Evolutionary conservation across 2,113 vertebrate genomes (phyloP).

Genomic region (Phaetusa simplex): DNA sequence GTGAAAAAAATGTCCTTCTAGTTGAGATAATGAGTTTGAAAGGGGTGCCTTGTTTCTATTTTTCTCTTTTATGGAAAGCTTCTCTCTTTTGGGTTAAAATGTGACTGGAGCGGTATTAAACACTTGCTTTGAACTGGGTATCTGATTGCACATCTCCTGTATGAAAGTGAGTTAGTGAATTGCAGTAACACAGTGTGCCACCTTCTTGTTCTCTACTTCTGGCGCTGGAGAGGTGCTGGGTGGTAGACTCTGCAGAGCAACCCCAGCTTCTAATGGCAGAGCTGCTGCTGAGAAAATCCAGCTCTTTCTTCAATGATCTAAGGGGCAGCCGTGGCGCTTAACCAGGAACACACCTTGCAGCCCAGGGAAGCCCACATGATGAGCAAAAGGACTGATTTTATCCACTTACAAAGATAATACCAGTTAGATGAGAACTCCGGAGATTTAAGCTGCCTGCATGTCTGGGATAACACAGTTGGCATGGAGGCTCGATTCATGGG

Average conservation of each 20-base stretch:
- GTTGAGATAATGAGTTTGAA: background rate
- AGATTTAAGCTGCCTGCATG: background rate
- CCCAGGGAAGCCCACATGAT: background rate
- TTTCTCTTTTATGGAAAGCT: background rate
- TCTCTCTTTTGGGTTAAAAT: background rate
- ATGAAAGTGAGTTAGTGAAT: background rate
- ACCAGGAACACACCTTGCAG: background rate
- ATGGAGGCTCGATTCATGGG: accelerated
- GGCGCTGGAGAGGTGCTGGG: background rate
- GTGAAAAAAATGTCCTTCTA: background rate
- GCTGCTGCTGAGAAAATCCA: background rate
- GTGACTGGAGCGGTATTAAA: background rate
- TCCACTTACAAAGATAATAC: background rate
- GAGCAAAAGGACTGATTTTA: background rate
- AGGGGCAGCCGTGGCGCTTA: accelerated
- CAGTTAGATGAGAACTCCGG: background rate
- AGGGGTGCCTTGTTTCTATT: accelerated
- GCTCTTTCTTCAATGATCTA: accelerated
- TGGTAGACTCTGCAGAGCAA: background rate
- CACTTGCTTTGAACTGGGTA: background rate
- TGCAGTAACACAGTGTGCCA: background rate
- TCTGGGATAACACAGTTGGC: accelerated
- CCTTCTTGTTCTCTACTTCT: background rate
- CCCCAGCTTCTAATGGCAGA: background rate
- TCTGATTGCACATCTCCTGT: background rate